Evolutionary conservation across 2,888 invertebrate genomes (phyloP).

Genomic region (Macaria notata): DNA sequence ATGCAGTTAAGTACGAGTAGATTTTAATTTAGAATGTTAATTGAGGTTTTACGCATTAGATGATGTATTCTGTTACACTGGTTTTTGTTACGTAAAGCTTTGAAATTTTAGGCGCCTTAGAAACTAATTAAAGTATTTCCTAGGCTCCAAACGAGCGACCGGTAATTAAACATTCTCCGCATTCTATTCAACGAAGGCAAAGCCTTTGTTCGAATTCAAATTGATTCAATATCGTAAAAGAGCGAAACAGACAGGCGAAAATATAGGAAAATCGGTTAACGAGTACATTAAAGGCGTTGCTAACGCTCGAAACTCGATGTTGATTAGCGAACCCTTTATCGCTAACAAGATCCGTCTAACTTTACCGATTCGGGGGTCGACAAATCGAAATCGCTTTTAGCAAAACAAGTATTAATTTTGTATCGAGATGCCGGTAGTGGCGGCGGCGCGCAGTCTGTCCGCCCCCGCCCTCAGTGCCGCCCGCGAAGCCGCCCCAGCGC

Average conservation of each 20-base stretch:
- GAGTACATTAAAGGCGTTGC: constrained; percentile 41
- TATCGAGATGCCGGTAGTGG: constrained; percentile 65
- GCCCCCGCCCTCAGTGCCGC: constrained; percentile 71
- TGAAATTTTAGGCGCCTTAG: background rate
- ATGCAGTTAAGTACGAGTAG: constrained; percentile 22
- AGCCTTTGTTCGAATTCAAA: constrained; percentile 22
- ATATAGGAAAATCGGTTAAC: constrained; percentile 33
- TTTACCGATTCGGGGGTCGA: constrained; percentile 76
- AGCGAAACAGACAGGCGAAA: constrained; percentile 20
- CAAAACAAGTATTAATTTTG: constrained; percentile 82
- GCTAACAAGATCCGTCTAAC: constrained; percentile 77
- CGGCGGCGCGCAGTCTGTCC: constrained; percentile 68
- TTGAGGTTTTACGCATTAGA: too few relatives aligned
- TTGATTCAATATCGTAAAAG: constrained; percentile 21
- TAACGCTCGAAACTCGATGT: constrained; percentile 51
- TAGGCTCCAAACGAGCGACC: constrained; percentile 3
- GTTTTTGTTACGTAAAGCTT: constrained; percentile 1
- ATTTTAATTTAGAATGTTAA: constrained; percentile 19
- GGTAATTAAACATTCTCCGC: constrained; percentile 12
- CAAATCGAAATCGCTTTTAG: constrained; percentile 81
- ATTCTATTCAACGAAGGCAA: constrained; percentile 16
- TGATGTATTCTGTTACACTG: background rate
- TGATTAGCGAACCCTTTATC: constrained; percentile 76
- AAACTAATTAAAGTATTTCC: too few relatives aligned
- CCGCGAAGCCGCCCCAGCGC: constrained; percentile 58